Evolutionary conservation across 2,797 vertebrate genomes (phyloP).

Genomic region (Gila robusta): DNA sequence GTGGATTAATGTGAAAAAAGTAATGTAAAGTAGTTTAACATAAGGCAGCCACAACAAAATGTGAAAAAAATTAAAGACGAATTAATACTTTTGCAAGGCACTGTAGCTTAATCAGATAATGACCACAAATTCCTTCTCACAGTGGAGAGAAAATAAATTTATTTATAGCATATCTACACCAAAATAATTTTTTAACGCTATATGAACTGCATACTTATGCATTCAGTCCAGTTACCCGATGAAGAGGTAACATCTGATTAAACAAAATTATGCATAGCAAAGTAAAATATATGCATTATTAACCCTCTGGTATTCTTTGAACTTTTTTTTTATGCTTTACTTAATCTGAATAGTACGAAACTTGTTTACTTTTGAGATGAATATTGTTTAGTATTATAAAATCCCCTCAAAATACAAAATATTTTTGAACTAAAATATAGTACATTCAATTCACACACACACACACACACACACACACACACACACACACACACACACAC

Average conservation of each 20-base stretch:
- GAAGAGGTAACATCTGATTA: background rate
- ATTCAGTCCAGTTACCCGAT: background rate
- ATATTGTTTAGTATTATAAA: no score
- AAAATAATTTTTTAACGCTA: background rate
- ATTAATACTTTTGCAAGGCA: background rate
- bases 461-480: no score
- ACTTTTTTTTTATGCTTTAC: no score
- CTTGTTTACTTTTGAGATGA: no score
- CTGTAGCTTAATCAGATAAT: background rate
- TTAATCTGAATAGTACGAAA: no score
- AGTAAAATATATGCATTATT: background rate
- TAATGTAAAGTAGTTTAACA: background rate
- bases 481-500: no score
- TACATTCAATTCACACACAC: no score
- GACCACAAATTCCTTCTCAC: constrained; percentile 39
- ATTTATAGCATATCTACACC: no score
- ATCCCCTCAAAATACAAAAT: no score
- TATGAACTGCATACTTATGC: background rate
- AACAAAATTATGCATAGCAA: background rate
- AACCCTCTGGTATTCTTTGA: background rate
- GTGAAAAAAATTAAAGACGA: background rate
- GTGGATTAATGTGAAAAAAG: background rate
- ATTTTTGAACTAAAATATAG: no score
- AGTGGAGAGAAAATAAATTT: background rate
- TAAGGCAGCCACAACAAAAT: background rate